Evolutionary conservation across 2,113 vertebrate genomes (phyloP).

Genomic region (Sarotherodon lohbergeri): DNA sequence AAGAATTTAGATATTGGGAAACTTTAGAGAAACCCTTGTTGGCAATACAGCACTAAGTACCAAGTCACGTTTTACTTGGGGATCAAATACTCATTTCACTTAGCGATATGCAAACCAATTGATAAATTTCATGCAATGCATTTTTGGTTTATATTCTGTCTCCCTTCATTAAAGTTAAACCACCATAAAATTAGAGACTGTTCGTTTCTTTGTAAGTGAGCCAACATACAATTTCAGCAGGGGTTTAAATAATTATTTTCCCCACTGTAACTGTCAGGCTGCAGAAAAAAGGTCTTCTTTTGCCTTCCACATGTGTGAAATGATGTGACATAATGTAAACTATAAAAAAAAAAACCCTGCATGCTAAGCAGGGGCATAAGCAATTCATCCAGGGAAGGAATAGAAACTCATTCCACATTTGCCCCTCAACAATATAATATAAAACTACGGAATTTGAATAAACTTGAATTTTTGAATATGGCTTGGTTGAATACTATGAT

Average conservation of each 20-base stretch:
- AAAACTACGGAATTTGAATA: fast-evolving
- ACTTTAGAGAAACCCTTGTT: neutral
- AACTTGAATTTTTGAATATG: neutral
- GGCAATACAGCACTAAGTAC: neutral
- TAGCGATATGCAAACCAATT: neutral
- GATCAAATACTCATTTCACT: neutral
- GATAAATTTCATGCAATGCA: neutral
- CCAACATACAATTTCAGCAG: neutral
- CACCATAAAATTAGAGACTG: neutral
- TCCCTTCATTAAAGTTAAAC: neutral
- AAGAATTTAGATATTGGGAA: neutral
- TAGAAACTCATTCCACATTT: neutral
- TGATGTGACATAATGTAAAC: neutral
- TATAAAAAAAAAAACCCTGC: fast-evolving
- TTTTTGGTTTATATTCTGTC: neutral
- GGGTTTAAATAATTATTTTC: neutral
- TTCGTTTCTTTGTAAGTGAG: neutral
- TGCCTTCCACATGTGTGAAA: fast-evolving
- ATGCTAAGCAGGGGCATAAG: neutral
- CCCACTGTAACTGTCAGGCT: neutral
- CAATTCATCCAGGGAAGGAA: neutral
- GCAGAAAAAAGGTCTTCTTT: neutral
- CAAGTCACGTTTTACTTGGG: neutral
- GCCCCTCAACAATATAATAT: neutral
- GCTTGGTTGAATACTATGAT: neutral